Evolutionary conservation across 2,888 invertebrate species (phyloP), one percentile per base, ranked within the genome.

Genomic region (Pollenia amentaria): DNA sequence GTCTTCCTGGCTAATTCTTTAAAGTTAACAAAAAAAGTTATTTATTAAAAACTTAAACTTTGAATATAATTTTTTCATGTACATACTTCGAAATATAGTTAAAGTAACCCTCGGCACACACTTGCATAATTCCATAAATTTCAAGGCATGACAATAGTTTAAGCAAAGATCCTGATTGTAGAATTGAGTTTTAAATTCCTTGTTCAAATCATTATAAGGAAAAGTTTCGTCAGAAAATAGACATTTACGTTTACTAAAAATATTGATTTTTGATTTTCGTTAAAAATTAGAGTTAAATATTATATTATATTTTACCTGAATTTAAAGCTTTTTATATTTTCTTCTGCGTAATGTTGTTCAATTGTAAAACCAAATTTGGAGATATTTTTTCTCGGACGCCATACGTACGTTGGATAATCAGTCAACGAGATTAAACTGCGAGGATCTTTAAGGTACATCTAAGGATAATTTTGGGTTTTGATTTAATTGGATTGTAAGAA

Each of bases 381-480:
- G 12, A 42, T 46, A 29, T 40, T 48, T 11, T 62, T 62, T 4
- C 11, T 38, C 2, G 70, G 64, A 29, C 21, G 11, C 79, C 76
- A 76, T 6, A 72, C 21, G 18, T 65, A 70, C 21, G 42, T 57
- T 11, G 79, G 64, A 44, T 57, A 75, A 80, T 86, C 86, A n/a
- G 48, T 55, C 18, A 86, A 46, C 0, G 75, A 40, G 8, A 86
- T 8, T 44, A 83, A 8, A 16, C 57, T 57, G 6, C 64, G 53
- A 8, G 83, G 73, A 44, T 65, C 42, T 46, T 57, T 79, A 0
- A 86, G 46, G 10, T 69, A 86, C 11, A 86, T 70, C 86, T 86
- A 18, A 12, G 55, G 75, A 38, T 18, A 21, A 14, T 16, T 8
- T 11, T 11, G 40, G 42, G 10, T 4, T 53, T 12, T 16, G 12